Conservation (phyloP, 2,888 invertebrate genomes). For the Plusia festucae region DNA sequence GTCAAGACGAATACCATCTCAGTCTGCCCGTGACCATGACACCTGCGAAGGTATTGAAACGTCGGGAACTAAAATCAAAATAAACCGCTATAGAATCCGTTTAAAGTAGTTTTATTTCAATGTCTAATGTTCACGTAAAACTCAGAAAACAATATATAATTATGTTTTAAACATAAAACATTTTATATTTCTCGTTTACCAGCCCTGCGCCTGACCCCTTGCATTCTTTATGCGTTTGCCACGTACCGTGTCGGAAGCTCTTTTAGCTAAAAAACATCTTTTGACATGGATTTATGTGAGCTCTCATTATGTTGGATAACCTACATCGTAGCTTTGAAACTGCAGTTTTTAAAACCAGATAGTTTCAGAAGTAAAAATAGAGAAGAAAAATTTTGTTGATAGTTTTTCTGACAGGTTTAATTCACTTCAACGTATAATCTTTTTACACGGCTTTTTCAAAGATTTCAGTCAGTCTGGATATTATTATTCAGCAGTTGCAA, state of each 20-base stretch:
- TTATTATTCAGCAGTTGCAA: not conserved
- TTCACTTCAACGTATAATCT: not conserved
- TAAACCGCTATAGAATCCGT: too few relatives aligned
- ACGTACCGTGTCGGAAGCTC: slow-evolving; percentile 48
- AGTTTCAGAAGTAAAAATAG: not conserved
- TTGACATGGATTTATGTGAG: slow-evolving; percentile 50
- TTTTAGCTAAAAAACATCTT: slow-evolving; percentile 54
- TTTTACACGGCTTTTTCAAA: not conserved
- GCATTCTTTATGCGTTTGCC: slow-evolving; percentile 50
- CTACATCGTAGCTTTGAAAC: slow-evolving; percentile 27
- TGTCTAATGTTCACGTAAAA: too few relatives aligned
- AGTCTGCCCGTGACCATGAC: too few relatives aligned
- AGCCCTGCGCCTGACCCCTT: slow-evolving; percentile 49
- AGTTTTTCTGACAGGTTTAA: not conserved
- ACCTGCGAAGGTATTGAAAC: too few relatives aligned
- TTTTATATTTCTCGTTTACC: slow-evolving; percentile 20
- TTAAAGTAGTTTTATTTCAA: too few relatives aligned
- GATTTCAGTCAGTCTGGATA: not conserved
- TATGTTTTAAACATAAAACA: too few relatives aligned
- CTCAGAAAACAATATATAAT: too few relatives aligned
- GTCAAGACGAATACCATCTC: too few relatives aligned
- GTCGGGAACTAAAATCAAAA: too few relatives aligned
- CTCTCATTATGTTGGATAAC: slow-evolving; percentile 37
- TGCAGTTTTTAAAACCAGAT: not conserved
- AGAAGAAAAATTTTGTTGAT: not conserved